Evolutionary conservation across 2,888 invertebrate species (phyloP).

Genomic region (Coelinius sp.): DNA sequence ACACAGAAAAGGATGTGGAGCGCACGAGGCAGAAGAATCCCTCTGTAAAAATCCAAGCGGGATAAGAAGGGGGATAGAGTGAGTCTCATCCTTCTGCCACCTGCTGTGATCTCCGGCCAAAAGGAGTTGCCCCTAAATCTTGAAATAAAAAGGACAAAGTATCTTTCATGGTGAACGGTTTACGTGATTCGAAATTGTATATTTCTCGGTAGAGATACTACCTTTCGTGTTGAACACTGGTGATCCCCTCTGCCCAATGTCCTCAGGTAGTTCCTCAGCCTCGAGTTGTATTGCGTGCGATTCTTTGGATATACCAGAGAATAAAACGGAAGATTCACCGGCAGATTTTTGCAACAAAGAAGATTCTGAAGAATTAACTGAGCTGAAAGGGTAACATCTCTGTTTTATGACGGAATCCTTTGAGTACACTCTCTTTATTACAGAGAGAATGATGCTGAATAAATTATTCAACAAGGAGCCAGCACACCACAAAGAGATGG

Average conservation of each 20-base stretch:
- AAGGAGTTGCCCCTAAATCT: neutral
- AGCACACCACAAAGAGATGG: no score
- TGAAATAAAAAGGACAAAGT: neutral
- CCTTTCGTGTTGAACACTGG: constrained; percentile 18
- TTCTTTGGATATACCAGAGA: neutral
- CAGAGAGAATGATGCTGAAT: neutral
- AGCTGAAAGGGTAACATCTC: neutral
- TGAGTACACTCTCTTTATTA: neutral
- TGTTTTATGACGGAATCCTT: neutral
- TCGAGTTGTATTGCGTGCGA: neutral
- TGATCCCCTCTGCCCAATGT: neutral
- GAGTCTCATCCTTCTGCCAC: constrained; percentile 27
- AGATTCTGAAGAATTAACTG: neutral
- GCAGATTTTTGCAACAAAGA: neutral
- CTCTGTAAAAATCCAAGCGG: constrained; percentile 19
- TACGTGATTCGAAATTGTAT: constrained; percentile 26
- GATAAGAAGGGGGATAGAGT: constrained; percentile 22
- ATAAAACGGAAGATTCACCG: neutral
- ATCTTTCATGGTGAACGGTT: neutral
- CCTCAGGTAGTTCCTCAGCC: constrained; percentile 3
- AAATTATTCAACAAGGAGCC: neutral
- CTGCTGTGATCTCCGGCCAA: constrained; percentile 26
- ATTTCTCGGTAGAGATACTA: constrained; percentile 22
- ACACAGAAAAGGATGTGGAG: constrained; percentile 24
- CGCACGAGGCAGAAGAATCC: constrained; percentile 20